phyloP scores from a whole-genome alignment of 2,113 vertebrate genomes.

The Phalacrocorax pelagicus region DNA sequence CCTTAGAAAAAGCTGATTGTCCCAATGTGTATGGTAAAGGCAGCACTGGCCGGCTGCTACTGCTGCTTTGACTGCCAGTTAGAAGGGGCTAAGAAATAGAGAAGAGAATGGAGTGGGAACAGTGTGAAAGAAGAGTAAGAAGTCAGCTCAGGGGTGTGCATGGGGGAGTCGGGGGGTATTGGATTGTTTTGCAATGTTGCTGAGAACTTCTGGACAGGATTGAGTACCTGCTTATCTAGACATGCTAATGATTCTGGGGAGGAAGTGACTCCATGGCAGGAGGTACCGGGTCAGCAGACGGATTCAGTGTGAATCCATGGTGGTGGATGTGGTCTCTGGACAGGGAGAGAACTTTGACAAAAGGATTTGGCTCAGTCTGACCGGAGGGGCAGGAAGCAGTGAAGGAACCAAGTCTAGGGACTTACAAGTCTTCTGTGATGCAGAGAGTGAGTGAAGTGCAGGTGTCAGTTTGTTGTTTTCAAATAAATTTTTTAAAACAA shows the following conservation, averaged over 20 bases:
- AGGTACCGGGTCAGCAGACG: background rate
- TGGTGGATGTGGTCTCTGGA: background rate
- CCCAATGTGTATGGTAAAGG: background rate
- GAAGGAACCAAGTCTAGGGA: background rate
- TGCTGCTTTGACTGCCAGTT: background rate
- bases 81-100: background rate
- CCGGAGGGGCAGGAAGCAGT: background rate
- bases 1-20: constrained; percentile 21
- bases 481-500: background rate
- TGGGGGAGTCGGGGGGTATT: background rate
- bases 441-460: background rate
- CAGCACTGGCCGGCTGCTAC: background rate
- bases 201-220: background rate
- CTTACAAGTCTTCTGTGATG: background rate
- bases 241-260: background rate
- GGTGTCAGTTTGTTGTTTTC: background rate
- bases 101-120: background rate
- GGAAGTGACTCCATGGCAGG: background rate
- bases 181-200: background rate
- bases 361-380: background rate
- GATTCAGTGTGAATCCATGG: background rate
- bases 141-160: background rate
- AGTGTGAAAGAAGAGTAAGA: background rate
- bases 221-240: background rate
- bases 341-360: background rate